A percentile compares a stretch with the other conserved stretches of the same genome.
Conservation (phyloP, 2,797 vertebrate genomes). For the Bucorvus abyssinicus region DNA sequence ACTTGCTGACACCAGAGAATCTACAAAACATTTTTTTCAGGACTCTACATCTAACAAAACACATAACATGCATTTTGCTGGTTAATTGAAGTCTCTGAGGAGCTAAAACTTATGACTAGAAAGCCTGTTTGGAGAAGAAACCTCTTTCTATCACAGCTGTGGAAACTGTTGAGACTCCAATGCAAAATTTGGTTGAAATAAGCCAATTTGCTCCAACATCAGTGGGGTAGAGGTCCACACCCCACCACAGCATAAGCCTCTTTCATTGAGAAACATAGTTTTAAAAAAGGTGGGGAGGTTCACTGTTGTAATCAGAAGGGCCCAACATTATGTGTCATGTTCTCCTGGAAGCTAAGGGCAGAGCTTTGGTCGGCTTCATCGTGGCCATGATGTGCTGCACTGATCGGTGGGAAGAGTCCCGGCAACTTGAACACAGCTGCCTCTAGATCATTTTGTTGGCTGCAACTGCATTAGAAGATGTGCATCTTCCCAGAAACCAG, state of each 20-base stretch:
- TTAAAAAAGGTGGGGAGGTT: background rate
- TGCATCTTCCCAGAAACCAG: background rate
- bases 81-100: background rate
- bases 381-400: accelerated
- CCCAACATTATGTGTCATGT: background rate
- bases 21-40: accelerated
- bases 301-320: background rate
- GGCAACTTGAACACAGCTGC: background rate
- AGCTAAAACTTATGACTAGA: background rate
- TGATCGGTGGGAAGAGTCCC: background rate
- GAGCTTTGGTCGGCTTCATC: background rate
- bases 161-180: background rate
- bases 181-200: background rate
- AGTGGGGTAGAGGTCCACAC: background rate
- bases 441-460: background rate
- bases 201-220: background rate
- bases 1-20: background rate
- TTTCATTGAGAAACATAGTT: background rate
- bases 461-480: background rate
- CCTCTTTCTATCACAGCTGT: background rate
- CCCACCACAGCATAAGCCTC: background rate
- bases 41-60: background rate
- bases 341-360: background rate
- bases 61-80: background rate
- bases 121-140: background rate